These are phyloP conservation scores for Protosalanx chinensis DNA, from an alignment of 2,797 vertebrate species.

Conservation along the genomic window DNA sequence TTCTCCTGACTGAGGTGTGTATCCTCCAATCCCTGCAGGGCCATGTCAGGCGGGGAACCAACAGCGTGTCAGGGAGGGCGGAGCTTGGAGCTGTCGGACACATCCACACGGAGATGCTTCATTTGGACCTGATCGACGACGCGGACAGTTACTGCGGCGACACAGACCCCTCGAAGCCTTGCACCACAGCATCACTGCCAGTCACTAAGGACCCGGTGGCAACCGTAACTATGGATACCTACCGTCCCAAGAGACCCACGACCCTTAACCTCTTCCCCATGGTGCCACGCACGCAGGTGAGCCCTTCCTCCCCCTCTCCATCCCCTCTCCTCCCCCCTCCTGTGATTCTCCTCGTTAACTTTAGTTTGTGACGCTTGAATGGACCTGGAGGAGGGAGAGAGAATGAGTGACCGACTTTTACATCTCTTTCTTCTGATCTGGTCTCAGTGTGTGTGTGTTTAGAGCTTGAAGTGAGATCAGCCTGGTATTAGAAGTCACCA, in stretches of 20 bases:
- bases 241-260: slow-evolving; percentile 90
- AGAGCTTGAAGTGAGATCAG: slow-evolving; percentile 33
- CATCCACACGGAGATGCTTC: slow-evolving; percentile 91
- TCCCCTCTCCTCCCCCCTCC: not conserved
- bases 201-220: slow-evolving; percentile 60
- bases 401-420: not conserved
- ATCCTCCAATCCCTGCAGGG: slow-evolving; percentile 74
- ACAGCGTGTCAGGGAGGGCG: slow-evolving; percentile 72
- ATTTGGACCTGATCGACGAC: slow-evolving; percentile 92
- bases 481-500: slow-evolving; percentile 16
- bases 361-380: slow-evolving; percentile 16
- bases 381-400: slow-evolving; percentile 9
- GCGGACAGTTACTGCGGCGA: slow-evolving; percentile 76
- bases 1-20: slow-evolving; percentile 42
- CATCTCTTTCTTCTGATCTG: too few species aligned
- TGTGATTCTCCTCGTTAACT: slow-evolving; percentile 1
- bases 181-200: slow-evolving; percentile 60
- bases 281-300: slow-evolving; percentile 91
- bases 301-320: slow-evolving; percentile 1
- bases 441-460: too few species aligned
- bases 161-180: slow-evolving; percentile 60
- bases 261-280: slow-evolving; percentile 95
- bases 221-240: slow-evolving; percentile 82
- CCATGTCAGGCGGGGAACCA: slow-evolving; percentile 78
- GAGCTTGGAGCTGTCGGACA: slow-evolving; percentile 80